phyloP scores from a whole-genome alignment of 2,797 vertebrate species.

The Cheracebus regulus region DNA sequence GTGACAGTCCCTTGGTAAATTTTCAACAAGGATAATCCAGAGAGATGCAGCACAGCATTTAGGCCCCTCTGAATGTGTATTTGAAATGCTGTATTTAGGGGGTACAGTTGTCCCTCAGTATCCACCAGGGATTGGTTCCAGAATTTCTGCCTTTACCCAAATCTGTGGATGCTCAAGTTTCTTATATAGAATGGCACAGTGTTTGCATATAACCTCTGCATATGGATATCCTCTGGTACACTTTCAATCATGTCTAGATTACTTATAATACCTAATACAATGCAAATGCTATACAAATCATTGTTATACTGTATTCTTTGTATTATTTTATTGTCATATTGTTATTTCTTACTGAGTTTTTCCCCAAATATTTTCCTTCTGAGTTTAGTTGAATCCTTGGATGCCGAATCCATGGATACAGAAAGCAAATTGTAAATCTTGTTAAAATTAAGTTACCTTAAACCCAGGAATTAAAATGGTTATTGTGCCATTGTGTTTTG shows the following conservation, averaged over 20 bases:
- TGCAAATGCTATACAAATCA: not conserved
- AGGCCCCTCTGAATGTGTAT: not conserved
- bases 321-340: not conserved
- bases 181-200: not conserved
- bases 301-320: not conserved
- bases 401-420: not conserved
- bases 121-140: not conserved
- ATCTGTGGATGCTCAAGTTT: not conserved
- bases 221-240: not conserved
- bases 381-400: not conserved
- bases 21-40: constrained; percentile 31
- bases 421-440: not conserved
- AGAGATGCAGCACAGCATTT: not conserved
- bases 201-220: not conserved
- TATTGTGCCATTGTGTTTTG: constrained; percentile 61
- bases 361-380: not conserved
- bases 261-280: not conserved
- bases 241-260: not conserved
- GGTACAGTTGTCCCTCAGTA: not conserved
- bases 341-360: not conserved
- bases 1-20: constrained; percentile 2
- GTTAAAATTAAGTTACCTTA: constrained; percentile 19
- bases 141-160: not conserved
- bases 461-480: not conserved
- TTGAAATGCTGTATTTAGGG: constrained; percentile 12